Evolutionary conservation across 2,113 vertebrate species (phyloP).

Genomic region (Spermophilus dauricus): DNA sequence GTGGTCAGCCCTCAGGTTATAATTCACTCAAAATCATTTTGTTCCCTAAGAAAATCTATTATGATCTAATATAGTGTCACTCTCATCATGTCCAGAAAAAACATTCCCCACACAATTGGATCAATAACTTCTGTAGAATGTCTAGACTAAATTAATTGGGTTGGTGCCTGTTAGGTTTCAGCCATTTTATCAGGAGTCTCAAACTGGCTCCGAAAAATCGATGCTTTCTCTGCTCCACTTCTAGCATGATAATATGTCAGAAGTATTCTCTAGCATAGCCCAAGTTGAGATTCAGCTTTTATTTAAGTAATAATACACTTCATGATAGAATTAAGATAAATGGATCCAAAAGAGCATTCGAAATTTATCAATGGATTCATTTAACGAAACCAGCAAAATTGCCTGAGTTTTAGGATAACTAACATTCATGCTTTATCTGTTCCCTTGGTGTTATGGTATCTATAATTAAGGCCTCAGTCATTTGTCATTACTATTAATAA

Average conservation of each 20-base stretch:
- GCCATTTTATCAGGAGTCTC: slow-evolving; percentile 50
- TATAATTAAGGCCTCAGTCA: background rate
- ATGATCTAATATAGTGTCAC: slow-evolving; percentile 45
- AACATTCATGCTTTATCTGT: background rate
- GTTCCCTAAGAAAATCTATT: slow-evolving; percentile 49
- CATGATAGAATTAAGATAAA: background rate
- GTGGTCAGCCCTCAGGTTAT: slow-evolving; percentile 57
- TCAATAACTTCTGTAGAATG: slow-evolving; percentile 53
- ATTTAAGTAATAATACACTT: slow-evolving; percentile 24
- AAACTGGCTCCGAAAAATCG: slow-evolving; percentile 50
- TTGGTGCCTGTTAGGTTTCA: slow-evolving; percentile 57
- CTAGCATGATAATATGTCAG: background rate
- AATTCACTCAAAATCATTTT: slow-evolving; percentile 54
- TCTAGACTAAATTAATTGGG: slow-evolving; percentile 64
- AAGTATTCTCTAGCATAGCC: background rate
- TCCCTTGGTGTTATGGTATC: background rate
- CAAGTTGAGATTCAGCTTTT: background rate
- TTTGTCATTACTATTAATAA: background rate
- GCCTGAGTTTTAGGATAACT: background rate
- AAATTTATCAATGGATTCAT: background rate
- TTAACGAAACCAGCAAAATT: background rate
- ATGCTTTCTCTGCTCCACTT: background rate
- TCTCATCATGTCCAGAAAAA: slow-evolving; percentile 44
- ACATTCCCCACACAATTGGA: slow-evolving; percentile 1
- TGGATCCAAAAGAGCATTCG: background rate